These are phyloP conservation scores for Ips nitidus DNA, from an alignment of 1,140 invertebrate species.

Conservation along the genomic window DNA sequence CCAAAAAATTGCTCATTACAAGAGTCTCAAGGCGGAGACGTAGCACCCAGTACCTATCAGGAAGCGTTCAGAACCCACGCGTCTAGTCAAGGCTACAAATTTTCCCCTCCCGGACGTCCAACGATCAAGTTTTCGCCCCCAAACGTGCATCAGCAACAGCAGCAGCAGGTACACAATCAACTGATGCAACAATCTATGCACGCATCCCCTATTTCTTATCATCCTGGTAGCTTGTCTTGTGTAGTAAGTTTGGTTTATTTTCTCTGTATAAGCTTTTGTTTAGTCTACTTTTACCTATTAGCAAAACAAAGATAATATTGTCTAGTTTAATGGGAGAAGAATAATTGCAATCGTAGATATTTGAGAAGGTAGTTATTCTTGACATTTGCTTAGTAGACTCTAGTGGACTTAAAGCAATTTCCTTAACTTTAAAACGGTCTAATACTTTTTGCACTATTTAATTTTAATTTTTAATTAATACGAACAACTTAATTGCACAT, in stretches of 20 bases:
- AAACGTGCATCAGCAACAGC: slow-evolving; percentile 34
- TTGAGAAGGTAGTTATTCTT: too few relatives aligned
- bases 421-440: too few relatives aligned
- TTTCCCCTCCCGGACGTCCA: slow-evolving; percentile 48
- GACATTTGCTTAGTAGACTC: too few relatives aligned
- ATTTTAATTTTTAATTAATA: too few relatives aligned
- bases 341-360: too few relatives aligned
- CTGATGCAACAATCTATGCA: slow-evolving; percentile 28
- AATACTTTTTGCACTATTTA: too few relatives aligned
- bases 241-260: slow-evolving; percentile 24
- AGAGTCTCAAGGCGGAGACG: slow-evolving; percentile 4
- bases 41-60: slow-evolving; percentile 30
- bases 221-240: slow-evolving; percentile 20
- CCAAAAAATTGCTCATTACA: background rate
- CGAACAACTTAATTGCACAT: too few relatives aligned
- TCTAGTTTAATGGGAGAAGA: too few relatives aligned
- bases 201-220: slow-evolving; percentile 20
- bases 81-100: slow-evolving; percentile 52
- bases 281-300: background rate
- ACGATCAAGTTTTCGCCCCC: slow-evolving; percentile 52
- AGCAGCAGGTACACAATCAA: slow-evolving; percentile 36
- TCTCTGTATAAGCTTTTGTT: background rate
- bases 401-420: too few relatives aligned
- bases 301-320: too few relatives aligned
- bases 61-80: slow-evolving; percentile 17